These are phyloP conservation scores for Trichogramma evanescens DNA, from an alignment of 2,888 invertebrate species.

Conservation along the genomic window DNA sequence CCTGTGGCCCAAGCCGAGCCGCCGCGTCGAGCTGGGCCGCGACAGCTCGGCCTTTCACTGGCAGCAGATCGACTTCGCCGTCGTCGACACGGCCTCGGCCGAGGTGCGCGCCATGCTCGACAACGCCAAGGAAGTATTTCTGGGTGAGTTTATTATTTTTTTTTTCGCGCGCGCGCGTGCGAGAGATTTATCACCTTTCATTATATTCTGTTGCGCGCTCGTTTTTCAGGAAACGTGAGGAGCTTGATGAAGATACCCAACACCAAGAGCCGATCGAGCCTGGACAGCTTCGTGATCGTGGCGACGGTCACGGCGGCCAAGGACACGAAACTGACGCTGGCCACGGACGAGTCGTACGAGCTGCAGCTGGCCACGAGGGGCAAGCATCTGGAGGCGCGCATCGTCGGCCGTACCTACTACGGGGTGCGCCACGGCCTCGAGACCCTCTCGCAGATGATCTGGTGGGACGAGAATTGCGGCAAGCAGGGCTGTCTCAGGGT, in stretches of 20 bases:
- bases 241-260: slow-evolving; percentile 36
- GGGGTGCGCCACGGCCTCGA: slow-evolving; percentile 73
- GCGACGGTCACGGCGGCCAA: slow-evolving; percentile 42
- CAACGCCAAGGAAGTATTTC: slow-evolving; percentile 43
- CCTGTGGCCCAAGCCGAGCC: slow-evolving; percentile 73
- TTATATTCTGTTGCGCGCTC: neutral
- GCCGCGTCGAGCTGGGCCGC: slow-evolving; percentile 60
- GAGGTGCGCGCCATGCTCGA: slow-evolving; percentile 40
- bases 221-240: slow-evolving; percentile 35
- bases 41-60: slow-evolving; percentile 57
- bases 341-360: slow-evolving; percentile 70
- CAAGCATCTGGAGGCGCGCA: slow-evolving; percentile 47
- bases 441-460: slow-evolving; percentile 72
- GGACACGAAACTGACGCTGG: slow-evolving; percentile 56
- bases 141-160: slow-evolving; percentile 30
- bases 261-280: slow-evolving; percentile 33
- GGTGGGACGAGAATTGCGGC: slow-evolving; percentile 65
- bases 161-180: too few relatives aligned
- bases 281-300: slow-evolving; percentile 39
- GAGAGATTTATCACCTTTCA: neutral
- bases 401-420: slow-evolving; percentile 63
- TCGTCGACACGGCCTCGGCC: slow-evolving; percentile 35
- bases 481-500: slow-evolving; percentile 55
- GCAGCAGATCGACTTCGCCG: slow-evolving; percentile 48
- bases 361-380: slow-evolving; percentile 54